phyloP scores from a whole-genome alignment of 2,888 invertebrate species.

The Miltochrista miniata region DNA sequence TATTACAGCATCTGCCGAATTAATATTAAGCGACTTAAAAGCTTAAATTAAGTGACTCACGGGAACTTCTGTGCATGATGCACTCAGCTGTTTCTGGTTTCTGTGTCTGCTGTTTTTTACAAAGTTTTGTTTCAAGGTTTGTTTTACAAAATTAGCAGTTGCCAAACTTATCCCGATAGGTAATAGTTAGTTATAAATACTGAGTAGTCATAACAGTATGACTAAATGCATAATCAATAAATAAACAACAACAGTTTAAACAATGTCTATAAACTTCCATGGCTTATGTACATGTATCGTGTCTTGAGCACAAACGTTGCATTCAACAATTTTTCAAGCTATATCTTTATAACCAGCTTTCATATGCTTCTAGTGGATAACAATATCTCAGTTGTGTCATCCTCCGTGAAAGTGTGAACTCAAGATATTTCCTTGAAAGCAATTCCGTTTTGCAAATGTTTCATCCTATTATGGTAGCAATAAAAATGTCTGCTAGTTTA shows the following conservation, averaged over 20 bases:
- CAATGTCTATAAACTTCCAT: too few species aligned
- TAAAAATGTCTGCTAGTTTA: conserved; percentile 69
- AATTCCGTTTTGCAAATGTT: conserved; percentile 71
- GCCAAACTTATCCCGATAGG: not conserved
- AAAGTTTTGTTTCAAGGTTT: not conserved
- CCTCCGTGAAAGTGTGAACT: conserved; percentile 19
- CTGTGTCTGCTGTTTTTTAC: too few species aligned
- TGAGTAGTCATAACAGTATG: too few species aligned
- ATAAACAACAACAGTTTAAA: too few species aligned
- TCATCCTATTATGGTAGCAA: conserved; percentile 66
- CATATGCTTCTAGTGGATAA: conserved; percentile 14
- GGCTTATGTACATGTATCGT: too few species aligned
- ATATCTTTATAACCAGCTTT: conserved; percentile 2
- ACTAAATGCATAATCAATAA: too few species aligned
- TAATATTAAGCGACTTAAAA: too few species aligned
- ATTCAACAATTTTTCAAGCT: not conserved
- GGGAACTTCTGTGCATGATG: not conserved
- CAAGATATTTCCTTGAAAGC: conserved; percentile 54
- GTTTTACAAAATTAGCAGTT: not conserved
- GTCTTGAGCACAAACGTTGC: too few species aligned
- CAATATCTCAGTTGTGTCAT: conserved; percentile 58
- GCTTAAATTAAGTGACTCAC: not conserved
- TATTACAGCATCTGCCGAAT: too few species aligned
- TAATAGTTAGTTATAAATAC: not conserved
- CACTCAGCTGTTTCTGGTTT: not conserved